A percentile compares a stretch with the other conserved stretches of the same genome.
Evolutionary conservation across 2,113 vertebrate species (phyloP).

Genomic region (Dunckerocampus dactyliophorus): DNA sequence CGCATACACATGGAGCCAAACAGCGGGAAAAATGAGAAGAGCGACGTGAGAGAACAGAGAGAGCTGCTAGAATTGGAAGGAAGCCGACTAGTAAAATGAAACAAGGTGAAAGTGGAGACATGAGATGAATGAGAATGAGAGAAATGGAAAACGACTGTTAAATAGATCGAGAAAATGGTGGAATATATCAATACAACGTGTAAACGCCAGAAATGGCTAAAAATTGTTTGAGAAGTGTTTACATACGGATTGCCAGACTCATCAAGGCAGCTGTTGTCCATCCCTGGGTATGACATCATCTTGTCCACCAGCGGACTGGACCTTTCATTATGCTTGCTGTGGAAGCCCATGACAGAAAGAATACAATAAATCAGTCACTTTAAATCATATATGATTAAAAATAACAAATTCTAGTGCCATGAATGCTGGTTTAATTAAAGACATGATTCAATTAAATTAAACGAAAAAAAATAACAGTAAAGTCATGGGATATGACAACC

Average conservation of each 20-base stretch:
- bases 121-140: conserved; percentile 37
- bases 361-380: background rate
- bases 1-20: conserved; percentile 34
- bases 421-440: background rate
- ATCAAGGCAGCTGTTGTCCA: conserved; percentile 80
- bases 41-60: conserved; percentile 16
- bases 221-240: conserved; percentile 4
- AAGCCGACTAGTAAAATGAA: conserved; percentile 32
- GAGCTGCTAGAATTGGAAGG: conserved; percentile 9
- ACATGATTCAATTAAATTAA: too few species aligned
- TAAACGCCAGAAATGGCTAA: background rate
- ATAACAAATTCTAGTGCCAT: background rate
- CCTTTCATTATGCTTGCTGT: conserved; percentile 80
- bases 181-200: too few species aligned
- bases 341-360: background rate
- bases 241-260: conserved; percentile 59
- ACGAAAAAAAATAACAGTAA: too few species aligned
- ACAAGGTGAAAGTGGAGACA: conserved; percentile 18
- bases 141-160: conserved; percentile 12
- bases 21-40: conserved; percentile 32
- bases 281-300: conserved; percentile 85
- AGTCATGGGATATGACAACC: too few species aligned
- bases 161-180: too few species aligned
- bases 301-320: conserved; percentile 73
- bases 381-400: background rate